Conservation (phyloP, 2,113 vertebrate species). For the Guaruba guarouba region DNA sequence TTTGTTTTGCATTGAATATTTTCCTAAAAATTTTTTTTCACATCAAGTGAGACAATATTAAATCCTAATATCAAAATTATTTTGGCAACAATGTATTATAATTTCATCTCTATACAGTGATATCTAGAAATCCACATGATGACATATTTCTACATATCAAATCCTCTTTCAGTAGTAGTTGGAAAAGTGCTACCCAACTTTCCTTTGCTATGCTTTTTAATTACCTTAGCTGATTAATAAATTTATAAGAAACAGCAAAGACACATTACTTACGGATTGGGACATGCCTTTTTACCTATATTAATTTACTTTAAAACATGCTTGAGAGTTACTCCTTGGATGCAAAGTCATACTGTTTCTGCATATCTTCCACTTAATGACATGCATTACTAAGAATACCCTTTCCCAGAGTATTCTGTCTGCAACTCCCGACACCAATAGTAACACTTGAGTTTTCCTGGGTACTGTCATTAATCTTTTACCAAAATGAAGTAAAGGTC, state of each 20-base stretch:
- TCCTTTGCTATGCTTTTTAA: background rate
- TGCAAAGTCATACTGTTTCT: background rate
- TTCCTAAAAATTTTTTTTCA: background rate
- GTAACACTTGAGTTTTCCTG: background rate
- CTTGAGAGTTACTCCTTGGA: background rate
- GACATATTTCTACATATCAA: background rate
- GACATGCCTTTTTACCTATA: background rate
- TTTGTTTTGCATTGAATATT: background rate
- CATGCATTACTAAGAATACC: background rate
- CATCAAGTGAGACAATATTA: background rate
- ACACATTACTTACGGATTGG: background rate
- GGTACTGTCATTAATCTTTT: background rate
- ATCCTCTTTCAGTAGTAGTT: background rate
- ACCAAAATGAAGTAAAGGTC: background rate
- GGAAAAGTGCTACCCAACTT: background rate
- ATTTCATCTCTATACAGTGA: background rate
- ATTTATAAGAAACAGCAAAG: background rate
- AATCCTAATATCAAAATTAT: background rate
- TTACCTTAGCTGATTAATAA: background rate
- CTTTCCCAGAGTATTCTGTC: background rate
- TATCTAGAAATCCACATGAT: background rate
- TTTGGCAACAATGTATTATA: background rate
- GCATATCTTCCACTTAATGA: background rate
- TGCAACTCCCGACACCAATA: background rate
- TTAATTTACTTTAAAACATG: background rate